These are phyloP conservation scores for Solea solea DNA, from an alignment of 2,113 vertebrate genomes.

Conservation along the genomic window DNA sequence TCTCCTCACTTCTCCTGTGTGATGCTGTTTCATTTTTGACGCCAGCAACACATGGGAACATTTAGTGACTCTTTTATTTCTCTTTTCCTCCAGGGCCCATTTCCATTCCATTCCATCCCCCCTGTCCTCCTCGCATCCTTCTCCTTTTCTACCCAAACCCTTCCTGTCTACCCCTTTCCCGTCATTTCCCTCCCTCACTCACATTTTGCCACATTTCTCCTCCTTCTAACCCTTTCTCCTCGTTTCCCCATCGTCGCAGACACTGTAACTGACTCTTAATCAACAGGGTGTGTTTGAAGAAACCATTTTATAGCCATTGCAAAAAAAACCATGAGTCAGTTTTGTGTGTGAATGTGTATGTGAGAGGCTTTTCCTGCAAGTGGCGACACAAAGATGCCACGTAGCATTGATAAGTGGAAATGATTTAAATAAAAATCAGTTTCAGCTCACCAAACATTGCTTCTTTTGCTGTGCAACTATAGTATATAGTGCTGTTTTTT, in stretches of 20 bases:
- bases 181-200: background rate
- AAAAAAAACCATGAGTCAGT: constrained; percentile 38
- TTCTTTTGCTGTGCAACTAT: background rate
- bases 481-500: constrained; percentile 7
- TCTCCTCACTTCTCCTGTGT: constrained; percentile 16
- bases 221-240: background rate
- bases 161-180: background rate
- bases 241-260: constrained; percentile 5
- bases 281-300: constrained; percentile 59
- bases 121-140: constrained; percentile 11
- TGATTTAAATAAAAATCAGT: background rate
- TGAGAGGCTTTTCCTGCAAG: constrained; percentile 24
- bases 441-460: background rate
- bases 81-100: constrained; percentile 4
- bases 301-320: constrained; percentile 52
- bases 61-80: constrained; percentile 21
- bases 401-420: background rate
- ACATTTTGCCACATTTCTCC: background rate
- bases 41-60: constrained; percentile 39
- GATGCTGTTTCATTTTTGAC: constrained; percentile 12
- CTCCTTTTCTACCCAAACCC: background rate
- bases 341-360: constrained; percentile 8
- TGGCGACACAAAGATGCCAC: background rate
- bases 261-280: constrained; percentile 55
- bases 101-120: constrained; percentile 3